A percentile compares a stretch with the other conserved stretches of the same genome.
These are phyloP conservation scores for Megalops atlanticus DNA, from an alignment of 2,113 vertebrate genomes.

Conservation along the genomic window DNA sequence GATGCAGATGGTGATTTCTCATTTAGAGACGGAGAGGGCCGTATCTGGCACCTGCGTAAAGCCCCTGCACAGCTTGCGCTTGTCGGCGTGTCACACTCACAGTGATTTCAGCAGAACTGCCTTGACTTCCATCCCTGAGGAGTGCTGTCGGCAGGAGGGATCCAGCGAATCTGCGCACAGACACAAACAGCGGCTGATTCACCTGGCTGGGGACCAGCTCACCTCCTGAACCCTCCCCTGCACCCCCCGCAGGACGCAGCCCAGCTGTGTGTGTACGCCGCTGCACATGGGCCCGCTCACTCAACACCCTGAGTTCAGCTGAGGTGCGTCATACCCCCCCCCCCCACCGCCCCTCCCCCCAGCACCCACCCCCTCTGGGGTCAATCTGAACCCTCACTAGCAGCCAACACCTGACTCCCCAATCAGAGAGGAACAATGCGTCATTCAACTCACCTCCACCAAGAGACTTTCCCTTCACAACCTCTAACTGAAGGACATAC, in stretches of 20 bases:
- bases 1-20: not conserved
- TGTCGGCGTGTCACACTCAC: slow-evolving; percentile 61
- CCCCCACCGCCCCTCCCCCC: not conserved
- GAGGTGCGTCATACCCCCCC: not conserved
- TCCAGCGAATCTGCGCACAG: slow-evolving; percentile 72
- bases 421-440: not conserved
- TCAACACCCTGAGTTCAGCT: not conserved
- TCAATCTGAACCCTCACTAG: not conserved
- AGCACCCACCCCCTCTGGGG: not conserved
- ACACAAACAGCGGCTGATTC: slow-evolving; percentile 2
- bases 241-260: not conserved
- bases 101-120: slow-evolving; percentile 79
- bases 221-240: not conserved
- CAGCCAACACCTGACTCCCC: not conserved
- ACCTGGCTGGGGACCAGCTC: not conserved
- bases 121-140: slow-evolving; percentile 80
- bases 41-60: not conserved
- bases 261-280: not conserved
- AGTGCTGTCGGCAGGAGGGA: slow-evolving; percentile 74
- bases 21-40: not conserved
- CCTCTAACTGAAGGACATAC: not conserved
- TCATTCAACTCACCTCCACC: slow-evolving; percentile 2
- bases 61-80: not conserved
- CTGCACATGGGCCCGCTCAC: not conserved
- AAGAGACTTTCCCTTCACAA: not conserved